These are phyloP conservation scores for Pantala flavescens DNA, from an alignment of 1,140 invertebrate species.

Conservation along the genomic window DNA sequence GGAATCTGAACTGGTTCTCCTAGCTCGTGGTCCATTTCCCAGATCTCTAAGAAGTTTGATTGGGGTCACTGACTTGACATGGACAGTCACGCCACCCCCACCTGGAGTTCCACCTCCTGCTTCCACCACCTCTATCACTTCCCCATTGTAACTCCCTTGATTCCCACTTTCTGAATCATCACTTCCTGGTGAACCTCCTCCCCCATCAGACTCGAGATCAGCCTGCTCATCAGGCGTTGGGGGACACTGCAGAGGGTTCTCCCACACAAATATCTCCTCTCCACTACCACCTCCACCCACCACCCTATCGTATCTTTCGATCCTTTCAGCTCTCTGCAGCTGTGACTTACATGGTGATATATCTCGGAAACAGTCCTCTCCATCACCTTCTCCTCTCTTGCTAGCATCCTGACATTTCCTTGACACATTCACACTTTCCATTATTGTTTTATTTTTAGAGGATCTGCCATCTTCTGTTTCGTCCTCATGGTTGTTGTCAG, in stretches of 20 bases:
- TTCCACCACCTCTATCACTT: slow-evolving; percentile 23
- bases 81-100: slow-evolving; percentile 37
- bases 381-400: slow-evolving; percentile 22
- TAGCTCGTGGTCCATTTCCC: slow-evolving; percentile 35
- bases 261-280: slow-evolving; percentile 60
- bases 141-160: slow-evolving; percentile 24
- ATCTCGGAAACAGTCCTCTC: slow-evolving; percentile 20
- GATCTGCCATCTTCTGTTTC: not conserved
- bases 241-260: slow-evolving; percentile 52
- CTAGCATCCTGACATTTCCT: not conserved
- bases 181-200: slow-evolving; percentile 25
- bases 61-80: slow-evolving; percentile 48
- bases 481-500: not conserved
- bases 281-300: slow-evolving; percentile 23
- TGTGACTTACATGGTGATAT: not conserved
- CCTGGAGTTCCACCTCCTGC: slow-evolving; percentile 33
- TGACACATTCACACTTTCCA: not conserved
- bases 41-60: slow-evolving; percentile 39
- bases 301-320: slow-evolving; percentile 11
- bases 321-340: not conserved
- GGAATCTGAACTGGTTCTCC: slow-evolving; percentile 17
- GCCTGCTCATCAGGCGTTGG: slow-evolving; percentile 57
- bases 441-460: not conserved
- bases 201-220: slow-evolving; percentile 52
- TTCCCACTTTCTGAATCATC: slow-evolving; percentile 23